Base-by-base conservation (phyloP, 2,113 vertebrate genomes). In the Elephantulus edwardii region DNA sequence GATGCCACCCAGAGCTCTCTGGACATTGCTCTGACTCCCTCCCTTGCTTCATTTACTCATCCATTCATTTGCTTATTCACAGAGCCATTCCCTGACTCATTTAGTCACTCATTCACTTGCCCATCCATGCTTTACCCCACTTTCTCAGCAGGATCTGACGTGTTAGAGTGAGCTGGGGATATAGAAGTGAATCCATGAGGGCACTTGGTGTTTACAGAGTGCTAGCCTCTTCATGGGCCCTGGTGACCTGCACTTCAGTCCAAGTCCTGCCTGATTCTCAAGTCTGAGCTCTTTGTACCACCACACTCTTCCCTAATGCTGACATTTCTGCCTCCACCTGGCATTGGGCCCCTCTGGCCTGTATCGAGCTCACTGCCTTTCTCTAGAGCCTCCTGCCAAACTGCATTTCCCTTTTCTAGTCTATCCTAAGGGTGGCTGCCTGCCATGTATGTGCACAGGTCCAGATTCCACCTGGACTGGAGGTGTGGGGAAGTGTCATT, bases 131-230 rank as follows among this genome's bases (percentile, higher is more conserved):
- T 62, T 33, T 33, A 42, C 17, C 11, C 54, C 26, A 48, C 5
- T 0, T 9, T 66, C 64, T 9, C 50, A 79, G 42, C 38, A 71
- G 50, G 46, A 44, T 12, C 28, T 30, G 13, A 76, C n/a, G 46
- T 26, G 38, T 24, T 38, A 64, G 80, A 50, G 64, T 12, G 13
- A 9, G 12, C 70, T 20, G 40, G 8, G 30, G 6, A 0, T 1
- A 4, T 11, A 35, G 17, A 46, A 19, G 0, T 12, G 54, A 70
- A 13, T 54, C 8, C 2, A 8, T 8, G 42, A 6, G 40, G 5
- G 44, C 22, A 0, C 33, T n/a, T 52, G 19, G 1, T 1, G 19
- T 8, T 54, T 64, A 10, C 8, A 16, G 0, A 5, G 13, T 33
- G 48, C 56, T 26, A 3, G 28, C 33, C 74, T 12, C 8, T 16